Evolutionary conservation across 2,797 vertebrate species (phyloP).

Genomic region (Hafferia zeledoni): DNA sequence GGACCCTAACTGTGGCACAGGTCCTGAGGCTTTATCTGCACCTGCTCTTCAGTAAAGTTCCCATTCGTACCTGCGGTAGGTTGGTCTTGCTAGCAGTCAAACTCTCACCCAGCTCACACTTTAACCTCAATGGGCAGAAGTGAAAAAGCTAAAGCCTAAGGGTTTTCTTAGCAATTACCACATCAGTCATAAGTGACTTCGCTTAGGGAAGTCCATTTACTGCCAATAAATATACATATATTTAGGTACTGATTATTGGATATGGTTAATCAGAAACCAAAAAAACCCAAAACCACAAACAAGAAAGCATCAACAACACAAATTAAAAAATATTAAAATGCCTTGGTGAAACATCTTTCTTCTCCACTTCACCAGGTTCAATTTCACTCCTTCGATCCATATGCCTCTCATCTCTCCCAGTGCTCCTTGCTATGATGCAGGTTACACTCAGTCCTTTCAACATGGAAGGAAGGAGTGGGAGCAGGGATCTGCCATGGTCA

Average conservation of each 20-base stretch:
- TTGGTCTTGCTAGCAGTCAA: background rate
- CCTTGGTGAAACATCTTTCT: background rate
- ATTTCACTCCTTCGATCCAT: background rate
- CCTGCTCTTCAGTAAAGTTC: background rate
- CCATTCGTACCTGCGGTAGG: background rate
- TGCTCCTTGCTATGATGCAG: background rate
- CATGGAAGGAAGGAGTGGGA: background rate
- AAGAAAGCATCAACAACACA: background rate
- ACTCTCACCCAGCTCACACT: background rate
- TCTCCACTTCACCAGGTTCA: background rate
- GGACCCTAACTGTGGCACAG: background rate
- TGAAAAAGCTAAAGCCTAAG: background rate
- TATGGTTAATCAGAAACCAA: background rate
- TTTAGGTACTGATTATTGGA: background rate
- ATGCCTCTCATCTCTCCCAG: background rate
- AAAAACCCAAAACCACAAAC: background rate
- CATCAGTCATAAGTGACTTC: background rate
- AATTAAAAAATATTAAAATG: background rate
- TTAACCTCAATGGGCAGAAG: accelerated
- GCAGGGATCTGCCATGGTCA: background rate
- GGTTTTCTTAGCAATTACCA: background rate
- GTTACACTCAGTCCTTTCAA: background rate
- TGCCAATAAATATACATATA: background rate
- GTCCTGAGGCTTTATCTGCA: background rate
- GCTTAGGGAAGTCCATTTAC: background rate